phyloP scores from a whole-genome alignment of 92 coral and sea anemone genomes.

The Umimayanthus kanabou region DNA sequence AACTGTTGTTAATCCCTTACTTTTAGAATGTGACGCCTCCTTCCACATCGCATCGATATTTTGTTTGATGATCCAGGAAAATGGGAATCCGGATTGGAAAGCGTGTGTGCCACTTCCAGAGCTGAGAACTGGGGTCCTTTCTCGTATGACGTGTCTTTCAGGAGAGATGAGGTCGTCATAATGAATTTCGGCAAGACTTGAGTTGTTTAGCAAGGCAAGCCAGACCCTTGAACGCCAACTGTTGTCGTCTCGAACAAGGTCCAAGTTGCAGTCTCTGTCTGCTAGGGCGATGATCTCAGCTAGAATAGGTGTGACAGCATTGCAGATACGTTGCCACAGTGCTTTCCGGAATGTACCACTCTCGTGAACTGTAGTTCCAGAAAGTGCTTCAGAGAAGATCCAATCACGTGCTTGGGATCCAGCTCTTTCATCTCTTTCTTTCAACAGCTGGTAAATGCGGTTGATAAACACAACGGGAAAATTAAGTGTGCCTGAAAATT shows the following conservation, averaged over 20 bases:
- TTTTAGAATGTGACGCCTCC: conserved; percentile 47
- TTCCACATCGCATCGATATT: conserved; percentile 48
- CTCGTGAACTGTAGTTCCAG: conserved; percentile 62
- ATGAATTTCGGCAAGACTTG: conserved; percentile 45
- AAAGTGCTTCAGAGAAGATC: conserved; percentile 67
- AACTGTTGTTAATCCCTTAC: conserved; percentile 39
- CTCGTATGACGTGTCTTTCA: conserved; percentile 53
- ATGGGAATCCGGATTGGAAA: conserved; percentile 69
- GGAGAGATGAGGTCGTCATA: conserved; percentile 66
- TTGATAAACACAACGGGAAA: conserved; percentile 52
- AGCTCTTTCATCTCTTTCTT: conserved; percentile 53
- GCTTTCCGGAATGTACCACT: conserved; percentile 84
- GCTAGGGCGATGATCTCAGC: conserved; percentile 70
- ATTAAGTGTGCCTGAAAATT: conserved; percentile 21
- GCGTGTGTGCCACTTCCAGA: conserved; percentile 73
- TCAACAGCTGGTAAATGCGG: conserved; percentile 59
- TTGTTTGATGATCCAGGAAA: conserved; percentile 74
- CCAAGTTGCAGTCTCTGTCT: conserved; percentile 76
- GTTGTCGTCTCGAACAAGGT: conserved; percentile 50
- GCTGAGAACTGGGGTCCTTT: conserved; percentile 65
- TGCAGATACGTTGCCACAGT: conserved; percentile 64
- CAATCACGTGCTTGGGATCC: conserved; percentile 52
- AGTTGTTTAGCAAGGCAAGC: conserved; percentile 50
- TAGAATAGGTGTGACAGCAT: conserved; percentile 70
- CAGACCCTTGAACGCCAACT: conserved; percentile 50